phyloP scores from a whole-genome alignment of 2,113 vertebrate species.

The Ceyx melanurus region DNA sequence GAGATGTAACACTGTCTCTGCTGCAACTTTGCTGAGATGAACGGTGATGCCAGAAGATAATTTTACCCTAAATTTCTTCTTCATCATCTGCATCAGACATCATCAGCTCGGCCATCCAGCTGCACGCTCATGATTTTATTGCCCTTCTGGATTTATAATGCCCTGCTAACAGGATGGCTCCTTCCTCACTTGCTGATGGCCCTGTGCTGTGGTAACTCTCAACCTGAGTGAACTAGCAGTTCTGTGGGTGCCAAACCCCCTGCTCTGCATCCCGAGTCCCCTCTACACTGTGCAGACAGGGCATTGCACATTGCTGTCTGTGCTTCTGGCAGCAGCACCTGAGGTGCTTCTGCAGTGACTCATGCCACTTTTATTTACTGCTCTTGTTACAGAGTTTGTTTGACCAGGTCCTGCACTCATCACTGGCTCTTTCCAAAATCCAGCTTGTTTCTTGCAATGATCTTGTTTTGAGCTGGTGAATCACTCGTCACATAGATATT shows the following conservation, averaged over 20 bases:
- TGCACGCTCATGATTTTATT: neutral
- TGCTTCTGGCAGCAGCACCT: neutral
- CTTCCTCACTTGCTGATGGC: fast-evolving
- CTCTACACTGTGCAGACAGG: fast-evolving
- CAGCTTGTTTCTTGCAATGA: neutral
- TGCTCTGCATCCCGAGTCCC: fast-evolving
- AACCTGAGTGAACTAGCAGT: fast-evolving
- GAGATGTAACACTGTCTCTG: neutral
- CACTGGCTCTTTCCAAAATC: neutral
- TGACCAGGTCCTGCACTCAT: neutral
- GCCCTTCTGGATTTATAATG: neutral
- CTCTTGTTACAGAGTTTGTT: fast-evolving
- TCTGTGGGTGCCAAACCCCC: fast-evolving
- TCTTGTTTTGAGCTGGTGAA: conserved; percentile 3
- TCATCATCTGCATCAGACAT: neutral
- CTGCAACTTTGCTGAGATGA: neutral
- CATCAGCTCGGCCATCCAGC: fast-evolving
- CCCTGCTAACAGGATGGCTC: neutral
- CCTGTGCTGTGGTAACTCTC: fast-evolving
- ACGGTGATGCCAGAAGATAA: neutral
- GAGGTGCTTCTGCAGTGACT: neutral
- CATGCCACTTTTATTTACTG: neutral
- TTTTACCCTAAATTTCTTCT: neutral
- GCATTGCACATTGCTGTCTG: fast-evolving
- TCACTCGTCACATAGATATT: conserved; percentile 20